Base-by-base conservation (phyloP, 2,113 vertebrate genomes). In the Ramphastos sulfuratus region DNA sequence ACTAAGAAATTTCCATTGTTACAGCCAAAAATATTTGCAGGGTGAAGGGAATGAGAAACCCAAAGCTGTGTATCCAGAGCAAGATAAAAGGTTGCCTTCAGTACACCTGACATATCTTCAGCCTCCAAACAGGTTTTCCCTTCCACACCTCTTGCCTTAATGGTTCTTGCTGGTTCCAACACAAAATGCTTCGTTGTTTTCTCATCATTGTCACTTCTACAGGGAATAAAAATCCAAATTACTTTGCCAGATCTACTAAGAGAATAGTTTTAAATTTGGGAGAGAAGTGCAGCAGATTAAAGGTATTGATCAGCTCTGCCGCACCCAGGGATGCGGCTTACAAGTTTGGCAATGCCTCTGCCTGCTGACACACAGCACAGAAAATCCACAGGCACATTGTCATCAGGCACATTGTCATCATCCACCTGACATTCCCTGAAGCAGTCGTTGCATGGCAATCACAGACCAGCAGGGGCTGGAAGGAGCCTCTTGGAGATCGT, bases 111-210 rank as follows among this genome's bases (percentile, higher is more conserved):
- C 87, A 76, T 56, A 79, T 21, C 66, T 35, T 8, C 65, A 77
- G 61, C 63, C 61, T 35, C 9, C 55, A 39, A 7, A 54, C 12
- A 23, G 28, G 9, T 14, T 17, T 61, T 61, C 56, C 55, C 52
- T 69, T 85, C 73, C 42, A 25, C 27, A 48, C 56, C 8, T 63
- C 59, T 50, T 42, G 58, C 58, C 86, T 71, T 77, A 52, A 42
- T 6, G 28, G 76, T 17, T 73, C 66, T 89, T 73, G 30, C 67
- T 85, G 79, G 64, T 31, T 89, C 74, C 87, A 82, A 94, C 9
- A 48, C 73, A 71, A 30, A 84, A 19, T 71, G 72, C 58, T 37
- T 76, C 63, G 82, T 85, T 83, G 85, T 90, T 95, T 97, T 78
- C 31, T 69, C 65, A n/a, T 69, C 31, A 64, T 71, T 75, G 37